These are phyloP conservation scores for Timema cristinae DNA, from an alignment of 2,888 invertebrate species.

Conservation along the genomic window DNA sequence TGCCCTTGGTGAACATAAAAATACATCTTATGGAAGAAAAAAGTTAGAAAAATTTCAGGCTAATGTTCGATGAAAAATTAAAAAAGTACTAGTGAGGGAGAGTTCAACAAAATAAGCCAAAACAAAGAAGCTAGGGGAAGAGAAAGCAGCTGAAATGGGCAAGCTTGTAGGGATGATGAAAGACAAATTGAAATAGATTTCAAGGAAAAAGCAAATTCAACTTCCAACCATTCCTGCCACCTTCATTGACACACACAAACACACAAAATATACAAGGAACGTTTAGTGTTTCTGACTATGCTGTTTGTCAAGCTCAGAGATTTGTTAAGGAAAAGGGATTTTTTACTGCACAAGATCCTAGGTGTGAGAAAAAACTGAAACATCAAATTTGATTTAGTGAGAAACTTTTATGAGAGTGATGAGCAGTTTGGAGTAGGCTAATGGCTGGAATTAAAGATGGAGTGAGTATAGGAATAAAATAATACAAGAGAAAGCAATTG, in stretches of 20 bases:
- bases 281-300: too few relatives aligned
- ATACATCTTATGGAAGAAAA: neutral
- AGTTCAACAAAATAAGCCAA: neutral
- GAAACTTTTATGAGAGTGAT: too few relatives aligned
- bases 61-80: neutral
- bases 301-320: too few relatives aligned
- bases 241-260: neutral
- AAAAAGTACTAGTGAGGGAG: neutral
- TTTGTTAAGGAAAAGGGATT: too few relatives aligned
- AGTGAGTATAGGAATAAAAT: too few relatives aligned
- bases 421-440: too few relatives aligned
- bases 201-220: conserved; percentile 9
- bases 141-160: conserved; percentile 3
- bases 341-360: too few relatives aligned
- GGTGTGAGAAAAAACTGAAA: too few relatives aligned
- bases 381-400: too few relatives aligned
- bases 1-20: conserved; percentile 10
- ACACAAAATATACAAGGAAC: conserved; percentile 9
- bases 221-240: conserved; percentile 18
- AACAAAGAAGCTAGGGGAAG: conserved; percentile 5
- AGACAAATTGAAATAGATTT: neutral
- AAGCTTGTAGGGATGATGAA: conserved; percentile 3
- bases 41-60: neutral
- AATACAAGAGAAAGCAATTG: too few relatives aligned
- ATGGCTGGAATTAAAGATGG: too few relatives aligned